Evolutionary conservation across 2,113 vertebrate species (phyloP).

Genomic region (Micromys minutus): DNA sequence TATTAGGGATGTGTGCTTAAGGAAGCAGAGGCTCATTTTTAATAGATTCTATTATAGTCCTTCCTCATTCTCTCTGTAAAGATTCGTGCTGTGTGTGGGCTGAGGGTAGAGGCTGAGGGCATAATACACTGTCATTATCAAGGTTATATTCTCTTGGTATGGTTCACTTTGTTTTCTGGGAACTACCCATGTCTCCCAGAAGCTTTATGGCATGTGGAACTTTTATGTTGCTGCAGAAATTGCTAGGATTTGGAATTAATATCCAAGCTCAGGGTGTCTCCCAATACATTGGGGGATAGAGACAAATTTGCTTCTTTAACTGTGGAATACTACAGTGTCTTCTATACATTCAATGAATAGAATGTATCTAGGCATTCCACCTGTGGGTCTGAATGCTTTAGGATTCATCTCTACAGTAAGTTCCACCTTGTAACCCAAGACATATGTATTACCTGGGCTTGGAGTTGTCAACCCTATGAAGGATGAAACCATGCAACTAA

Average conservation of each 20-base stretch:
- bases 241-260: neutral
- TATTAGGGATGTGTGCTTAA: neutral
- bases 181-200: neutral
- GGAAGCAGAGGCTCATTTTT: neutral
- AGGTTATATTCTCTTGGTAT: neutral
- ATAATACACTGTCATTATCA: neutral
- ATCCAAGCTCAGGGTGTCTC: neutral
- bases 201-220: neutral
- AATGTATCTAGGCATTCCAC: neutral
- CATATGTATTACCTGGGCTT: no score
- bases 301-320: no score
- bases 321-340: no score
- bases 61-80: neutral
- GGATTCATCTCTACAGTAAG: neutral
- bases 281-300: neutral
- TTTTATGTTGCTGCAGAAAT: neutral
- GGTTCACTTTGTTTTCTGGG: neutral
- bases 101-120: neutral
- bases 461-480: neutral
- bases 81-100: neutral
- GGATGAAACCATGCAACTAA: neutral
- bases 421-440: no score
- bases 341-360: neutral
- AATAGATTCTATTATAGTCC: neutral
- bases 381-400: neutral